Evolutionary conservation across 1,140 invertebrate genomes (phyloP), one percentile per base, ranked within the genome.

Genomic region (Scaptomyza hsui): DNA sequence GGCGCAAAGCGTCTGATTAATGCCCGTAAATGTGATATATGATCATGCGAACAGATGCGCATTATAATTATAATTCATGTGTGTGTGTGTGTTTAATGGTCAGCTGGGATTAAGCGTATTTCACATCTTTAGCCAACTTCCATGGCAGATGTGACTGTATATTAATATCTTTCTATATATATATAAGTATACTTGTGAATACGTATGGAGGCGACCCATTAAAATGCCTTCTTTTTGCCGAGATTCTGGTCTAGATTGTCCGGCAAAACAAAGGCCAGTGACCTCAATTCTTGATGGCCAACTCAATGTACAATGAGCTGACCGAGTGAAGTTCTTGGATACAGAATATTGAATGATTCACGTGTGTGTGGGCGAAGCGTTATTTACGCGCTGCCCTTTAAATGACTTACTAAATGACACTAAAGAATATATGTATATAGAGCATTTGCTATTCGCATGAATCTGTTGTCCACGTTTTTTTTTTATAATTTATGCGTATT

Each of bases 1-100:
- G 32, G 18, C 19, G 42, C 48, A 44, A 76, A 73, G 64, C 49
- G 65, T 45, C 65, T 69, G 65, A 62, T 69, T 69, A 69, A 70
- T 70, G 51, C 32, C 60, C 42, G 60, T 56, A 56, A 70, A 70
- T 70, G 60, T 56, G 67, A 56, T 49, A 70, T 64, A 55, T 48
- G 67, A 59, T 42, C 41, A 42, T 9, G 19, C 19, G 13, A 42
- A 55, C 52, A 55, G 52, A 55, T 55, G 52, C 52, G 37, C 55
- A 18, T 32, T 44, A 44, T 21, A 21, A 21, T 12, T 44, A 44
- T 44, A 44, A 29, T 57, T 37, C n/a, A 13, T 37, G 6, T 37
- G 6, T 18, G 15, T 16, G 7, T 13, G 2, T 42, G 15, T 18
- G 13, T 42, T 70, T 53, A 70, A 70, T 70, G 67, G 60, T 29